Evolutionary conservation across 2,113 vertebrate species (phyloP).

Genomic region (Butorides virescens): DNA sequence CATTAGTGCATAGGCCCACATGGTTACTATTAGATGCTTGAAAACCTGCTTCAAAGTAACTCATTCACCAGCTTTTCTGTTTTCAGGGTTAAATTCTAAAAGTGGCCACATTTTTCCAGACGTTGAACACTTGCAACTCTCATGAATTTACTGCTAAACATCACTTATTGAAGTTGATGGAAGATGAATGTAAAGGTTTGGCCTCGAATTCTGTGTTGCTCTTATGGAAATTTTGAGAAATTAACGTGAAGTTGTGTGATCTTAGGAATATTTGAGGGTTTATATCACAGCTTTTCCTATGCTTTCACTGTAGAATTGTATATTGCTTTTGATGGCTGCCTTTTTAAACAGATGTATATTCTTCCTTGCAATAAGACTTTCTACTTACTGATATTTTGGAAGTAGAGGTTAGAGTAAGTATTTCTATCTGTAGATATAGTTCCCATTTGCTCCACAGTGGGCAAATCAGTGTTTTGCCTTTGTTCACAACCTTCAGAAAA

Average conservation of each 20-base stretch:
- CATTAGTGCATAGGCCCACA: neutral
- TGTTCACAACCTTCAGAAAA: neutral
- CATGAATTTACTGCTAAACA: conserved; percentile 28
- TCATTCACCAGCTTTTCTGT: neutral
- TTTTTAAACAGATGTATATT: neutral
- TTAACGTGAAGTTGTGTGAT: neutral
- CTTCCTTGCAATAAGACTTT: neutral
- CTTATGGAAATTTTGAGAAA: conserved; percentile 16
- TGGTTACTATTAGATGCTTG: neutral
- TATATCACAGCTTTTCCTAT: neutral
- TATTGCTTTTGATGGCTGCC: neutral
- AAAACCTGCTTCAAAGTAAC: neutral
- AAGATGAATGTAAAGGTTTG: conserved; percentile 41
- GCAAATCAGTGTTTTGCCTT: neutral
- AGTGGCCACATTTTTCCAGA: neutral
- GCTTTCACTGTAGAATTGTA: neutral
- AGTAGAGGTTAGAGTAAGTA: neutral
- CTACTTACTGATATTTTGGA: neutral
- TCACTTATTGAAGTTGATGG: conserved; percentile 16
- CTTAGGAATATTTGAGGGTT: neutral
- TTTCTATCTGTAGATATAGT: neutral
- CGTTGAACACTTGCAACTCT: neutral
- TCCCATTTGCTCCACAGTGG: neutral
- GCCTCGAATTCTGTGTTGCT: neutral
- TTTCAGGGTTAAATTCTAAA: conserved; percentile 20